These are phyloP conservation scores for Athalia rosae DNA, from an alignment of 2,888 invertebrate genomes.

Conservation along the genomic window DNA sequence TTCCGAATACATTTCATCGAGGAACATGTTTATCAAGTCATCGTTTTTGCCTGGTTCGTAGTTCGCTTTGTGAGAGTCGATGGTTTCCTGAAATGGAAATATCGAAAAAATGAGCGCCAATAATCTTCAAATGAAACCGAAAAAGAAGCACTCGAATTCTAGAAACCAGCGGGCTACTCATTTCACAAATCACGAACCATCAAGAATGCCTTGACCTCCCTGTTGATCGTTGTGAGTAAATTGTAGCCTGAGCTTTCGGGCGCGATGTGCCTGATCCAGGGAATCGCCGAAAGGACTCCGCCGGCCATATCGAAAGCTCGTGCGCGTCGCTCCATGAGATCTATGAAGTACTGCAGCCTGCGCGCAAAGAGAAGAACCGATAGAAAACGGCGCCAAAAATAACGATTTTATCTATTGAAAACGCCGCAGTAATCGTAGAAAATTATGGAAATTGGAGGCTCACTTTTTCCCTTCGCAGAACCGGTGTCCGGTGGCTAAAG, in stretches of 20 bases:
- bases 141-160: too few relatives aligned
- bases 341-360: conserved; percentile 63
- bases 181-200: conserved; percentile 67
- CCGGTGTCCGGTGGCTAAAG: conserved; percentile 75
- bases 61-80: conserved; percentile 76
- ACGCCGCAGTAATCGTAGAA: neutral
- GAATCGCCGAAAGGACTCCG: conserved; percentile 77
- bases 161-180: too few relatives aligned
- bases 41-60: conserved; percentile 73
- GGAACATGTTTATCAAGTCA: conserved; percentile 80
- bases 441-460: neutral
- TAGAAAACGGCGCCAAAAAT: neutral
- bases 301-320: conserved; percentile 75
- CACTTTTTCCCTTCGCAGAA: conserved; percentile 57
- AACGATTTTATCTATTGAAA: neutral
- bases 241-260: conserved; percentile 79
- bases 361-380: neutral
- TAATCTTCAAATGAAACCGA: too few relatives aligned
- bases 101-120: conserved; percentile 31
- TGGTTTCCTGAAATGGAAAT: conserved; percentile 72
- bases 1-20: conserved; percentile 77
- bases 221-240: conserved; percentile 76
- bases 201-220: conserved; percentile 76
- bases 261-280: conserved; percentile 79
- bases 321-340: conserved; percentile 64